phyloP scores from a whole-genome alignment of 2,888 invertebrate species.

The Acronicta alni region DNA sequence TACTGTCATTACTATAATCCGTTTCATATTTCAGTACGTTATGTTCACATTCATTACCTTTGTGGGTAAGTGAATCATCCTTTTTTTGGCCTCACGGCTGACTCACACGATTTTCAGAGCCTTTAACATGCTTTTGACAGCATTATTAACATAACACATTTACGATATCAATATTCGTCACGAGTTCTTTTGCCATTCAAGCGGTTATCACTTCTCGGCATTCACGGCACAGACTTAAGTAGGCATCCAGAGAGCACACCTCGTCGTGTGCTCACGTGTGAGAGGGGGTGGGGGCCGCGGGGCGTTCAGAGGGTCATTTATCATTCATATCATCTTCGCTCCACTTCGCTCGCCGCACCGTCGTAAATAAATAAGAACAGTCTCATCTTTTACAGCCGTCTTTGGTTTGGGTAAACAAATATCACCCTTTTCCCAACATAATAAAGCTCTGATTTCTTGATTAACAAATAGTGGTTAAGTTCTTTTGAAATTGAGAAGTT shows the following conservation, averaged over 20 bases:
- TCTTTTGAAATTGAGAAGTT: slow-evolving; percentile 55
- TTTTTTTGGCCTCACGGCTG: slow-evolving; percentile 26
- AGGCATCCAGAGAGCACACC: slow-evolving; percentile 80
- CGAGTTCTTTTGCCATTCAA: slow-evolving; percentile 75
- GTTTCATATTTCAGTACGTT: background rate
- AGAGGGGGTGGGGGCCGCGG: slow-evolving; percentile 69
- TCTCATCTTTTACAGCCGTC: slow-evolving; percentile 88
- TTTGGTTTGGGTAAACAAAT: slow-evolving; percentile 61
- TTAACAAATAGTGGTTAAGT: slow-evolving; percentile 46
- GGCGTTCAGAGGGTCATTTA: slow-evolving; percentile 87
- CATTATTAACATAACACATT: slow-evolving; percentile 59
- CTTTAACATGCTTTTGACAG: slow-evolving; percentile 48
- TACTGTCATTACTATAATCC: background rate
- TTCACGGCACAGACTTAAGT: slow-evolving; percentile 77
- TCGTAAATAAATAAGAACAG: slow-evolving; percentile 90
- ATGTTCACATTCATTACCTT: slow-evolving; percentile 13
- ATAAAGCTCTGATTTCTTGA: slow-evolving; percentile 34
- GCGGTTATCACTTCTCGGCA: slow-evolving; percentile 80
- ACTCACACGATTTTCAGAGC: slow-evolving; percentile 40
- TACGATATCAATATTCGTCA: slow-evolving; percentile 74
- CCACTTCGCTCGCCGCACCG: slow-evolving; percentile 89
- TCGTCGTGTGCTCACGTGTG: slow-evolving; percentile 86
- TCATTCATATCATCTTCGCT: slow-evolving; percentile 90
- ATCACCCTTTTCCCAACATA: slow-evolving; percentile 21
- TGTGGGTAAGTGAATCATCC: slow-evolving; percentile 31